phyloP scores from a whole-genome alignment of 2,797 vertebrate genomes.

The Trachurus trachurus region DNA sequence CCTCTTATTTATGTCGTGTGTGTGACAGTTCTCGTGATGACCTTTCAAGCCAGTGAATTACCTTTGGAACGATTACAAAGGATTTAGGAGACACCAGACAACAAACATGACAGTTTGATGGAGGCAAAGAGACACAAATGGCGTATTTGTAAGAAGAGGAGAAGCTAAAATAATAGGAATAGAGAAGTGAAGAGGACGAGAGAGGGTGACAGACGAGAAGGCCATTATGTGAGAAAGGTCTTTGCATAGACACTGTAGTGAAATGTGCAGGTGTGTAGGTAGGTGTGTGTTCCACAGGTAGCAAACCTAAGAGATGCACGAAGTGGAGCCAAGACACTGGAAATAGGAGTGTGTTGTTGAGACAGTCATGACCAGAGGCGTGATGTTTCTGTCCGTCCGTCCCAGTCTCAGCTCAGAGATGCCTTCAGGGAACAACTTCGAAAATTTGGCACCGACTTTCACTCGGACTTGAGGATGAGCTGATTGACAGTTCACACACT shows the following conservation, averaged over 20 bases:
- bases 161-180: not conserved
- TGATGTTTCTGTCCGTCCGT: not conserved
- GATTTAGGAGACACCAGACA: constrained; percentile 15
- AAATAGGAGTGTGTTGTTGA: not conserved
- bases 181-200: not conserved
- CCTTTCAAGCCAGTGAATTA: constrained; percentile 46
- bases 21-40: constrained; percentile 38
- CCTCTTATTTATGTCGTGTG: constrained; percentile 24
- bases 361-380: not conserved
- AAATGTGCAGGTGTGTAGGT: no score
- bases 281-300: not conserved
- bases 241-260: constrained; percentile 1
- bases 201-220: constrained; percentile 1
- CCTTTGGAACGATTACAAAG: constrained; percentile 32
- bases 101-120: constrained; percentile 31
- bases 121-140: constrained; percentile 3
- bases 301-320: constrained; percentile 3
- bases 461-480: no score
- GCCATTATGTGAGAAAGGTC: not conserved
- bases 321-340: not conserved
- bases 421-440: no score
- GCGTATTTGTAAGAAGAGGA: constrained; percentile 7
- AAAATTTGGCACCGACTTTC: not conserved
- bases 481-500: no score
- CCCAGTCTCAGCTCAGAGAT: not conserved